A percentile compares a stretch with the other conserved stretches of the same genome.
Conservation (phyloP, 2,888 invertebrate genomes). For the Notodromas monacha region DNA sequence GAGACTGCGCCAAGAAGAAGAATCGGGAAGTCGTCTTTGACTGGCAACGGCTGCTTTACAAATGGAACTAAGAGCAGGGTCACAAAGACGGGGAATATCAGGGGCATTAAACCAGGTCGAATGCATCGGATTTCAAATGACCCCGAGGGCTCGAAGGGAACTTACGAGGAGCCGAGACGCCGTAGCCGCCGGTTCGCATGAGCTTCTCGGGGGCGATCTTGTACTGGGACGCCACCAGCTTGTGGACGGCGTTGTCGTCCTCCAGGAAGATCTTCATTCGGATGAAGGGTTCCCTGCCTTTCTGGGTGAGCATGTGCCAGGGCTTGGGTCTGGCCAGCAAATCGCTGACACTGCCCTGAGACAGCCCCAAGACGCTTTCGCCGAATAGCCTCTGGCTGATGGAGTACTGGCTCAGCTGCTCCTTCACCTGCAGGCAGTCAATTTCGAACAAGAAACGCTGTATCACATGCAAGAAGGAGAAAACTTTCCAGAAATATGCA, state of each 20-base stretch:
- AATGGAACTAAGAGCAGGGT: too few species aligned
- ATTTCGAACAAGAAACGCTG: not conserved
- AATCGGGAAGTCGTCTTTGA: too few species aligned
- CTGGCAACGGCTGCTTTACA: too few species aligned
- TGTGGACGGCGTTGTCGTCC: constrained; percentile 77
- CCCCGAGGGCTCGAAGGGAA: too few species aligned
- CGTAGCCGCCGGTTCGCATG: constrained; percentile 31
- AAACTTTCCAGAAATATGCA: too few species aligned
- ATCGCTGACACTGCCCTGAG: constrained; percentile 91
- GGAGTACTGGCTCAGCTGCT: constrained; percentile 71
- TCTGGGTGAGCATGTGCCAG: constrained; percentile 91
- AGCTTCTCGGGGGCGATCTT: constrained; percentile 90
- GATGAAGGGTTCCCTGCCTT: constrained; percentile 82
- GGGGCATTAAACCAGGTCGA: too few species aligned
- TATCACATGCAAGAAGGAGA: not conserved
- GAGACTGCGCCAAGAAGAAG: too few species aligned
- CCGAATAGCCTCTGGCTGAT: constrained; percentile 94
- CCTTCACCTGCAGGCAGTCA: constrained; percentile 31
- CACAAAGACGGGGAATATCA: too few species aligned
- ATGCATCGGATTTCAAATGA: too few species aligned
- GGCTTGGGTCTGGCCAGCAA: constrained; percentile 85
- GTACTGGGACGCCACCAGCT: constrained; percentile 79
- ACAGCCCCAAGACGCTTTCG: constrained; percentile 79
- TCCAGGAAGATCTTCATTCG: constrained; percentile 92
- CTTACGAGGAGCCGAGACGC: too few species aligned